Conservation (phyloP, 2,797 vertebrate genomes). For the Rhinichthys osculus region DNA sequence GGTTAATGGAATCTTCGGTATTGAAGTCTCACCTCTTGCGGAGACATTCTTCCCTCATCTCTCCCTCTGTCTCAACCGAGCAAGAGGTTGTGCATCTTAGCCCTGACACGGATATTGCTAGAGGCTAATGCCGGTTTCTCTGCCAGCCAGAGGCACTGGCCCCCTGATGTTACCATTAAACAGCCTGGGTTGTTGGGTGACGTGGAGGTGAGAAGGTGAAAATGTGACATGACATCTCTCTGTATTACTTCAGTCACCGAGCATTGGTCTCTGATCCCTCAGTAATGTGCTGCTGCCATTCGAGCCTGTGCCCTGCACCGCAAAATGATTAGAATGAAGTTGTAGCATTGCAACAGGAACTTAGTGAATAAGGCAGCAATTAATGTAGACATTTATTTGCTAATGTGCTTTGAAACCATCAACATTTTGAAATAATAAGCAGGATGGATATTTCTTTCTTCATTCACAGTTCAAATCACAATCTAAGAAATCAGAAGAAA, state of each 20-base stretch:
- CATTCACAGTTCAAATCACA: not conserved
- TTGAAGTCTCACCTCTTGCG: conserved; percentile 54
- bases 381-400: not conserved
- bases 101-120: conserved; percentile 51
- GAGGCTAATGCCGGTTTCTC: conserved; percentile 43
- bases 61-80: conserved; percentile 49
- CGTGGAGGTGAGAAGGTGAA: conserved; percentile 50
- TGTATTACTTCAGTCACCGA: conserved; percentile 44
- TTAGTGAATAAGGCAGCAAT: not conserved
- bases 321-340: not conserved
- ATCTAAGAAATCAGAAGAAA: not conserved
- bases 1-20: conserved; percentile 58
- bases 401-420: not conserved
- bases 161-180: conserved; percentile 61
- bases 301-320: not conserved
- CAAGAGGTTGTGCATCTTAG: conserved; percentile 62
- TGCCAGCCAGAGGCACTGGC: conserved; percentile 50
- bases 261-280: conserved; percentile 30
- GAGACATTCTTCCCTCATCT: conserved; percentile 56
- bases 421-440: not conserved
- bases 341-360: not conserved
- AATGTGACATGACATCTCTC: conserved; percentile 56
- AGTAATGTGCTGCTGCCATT: conserved; percentile 13
- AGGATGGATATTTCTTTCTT: not conserved
- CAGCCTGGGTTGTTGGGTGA: conserved; percentile 49